Conservation (phyloP, 2,888 invertebrate genomes). For the Busseola fusca region DNA sequence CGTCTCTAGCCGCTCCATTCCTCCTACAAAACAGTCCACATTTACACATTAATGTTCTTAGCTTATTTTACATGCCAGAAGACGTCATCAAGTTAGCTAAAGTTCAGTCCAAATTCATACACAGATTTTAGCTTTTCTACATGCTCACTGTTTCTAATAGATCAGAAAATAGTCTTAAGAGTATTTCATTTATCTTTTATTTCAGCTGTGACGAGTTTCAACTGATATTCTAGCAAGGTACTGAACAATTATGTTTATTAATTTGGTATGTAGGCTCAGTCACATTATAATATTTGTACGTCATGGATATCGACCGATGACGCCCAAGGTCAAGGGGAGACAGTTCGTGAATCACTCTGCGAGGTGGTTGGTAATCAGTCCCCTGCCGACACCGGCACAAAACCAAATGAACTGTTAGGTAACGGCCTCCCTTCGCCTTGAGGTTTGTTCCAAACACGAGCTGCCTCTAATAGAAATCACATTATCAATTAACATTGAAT, state of each 20-base stretch:
- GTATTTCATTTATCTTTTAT: conserved; percentile 2
- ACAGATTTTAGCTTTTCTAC: conserved; percentile 49
- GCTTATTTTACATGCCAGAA: conserved; percentile 27
- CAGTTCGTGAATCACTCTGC: conserved; percentile 67
- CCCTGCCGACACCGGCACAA: conserved; percentile 61
- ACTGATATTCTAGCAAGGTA: conserved; percentile 41
- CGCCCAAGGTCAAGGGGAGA: conserved; percentile 80
- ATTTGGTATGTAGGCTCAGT: conserved; percentile 54
- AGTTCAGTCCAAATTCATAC: conserved; percentile 43
- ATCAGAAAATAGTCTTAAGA: conserved; percentile 15
- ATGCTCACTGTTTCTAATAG: conserved; percentile 41
- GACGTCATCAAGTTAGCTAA: conserved; percentile 25
- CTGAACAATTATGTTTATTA: conserved; percentile 66
- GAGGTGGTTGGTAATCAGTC: conserved; percentile 67
- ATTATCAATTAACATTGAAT: conserved; percentile 55
- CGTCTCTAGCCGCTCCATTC: conserved; percentile 92
- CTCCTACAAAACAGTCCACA: conserved; percentile 87
- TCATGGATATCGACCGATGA: conserved; percentile 81
- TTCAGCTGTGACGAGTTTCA: conserved; percentile 56
- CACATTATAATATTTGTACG: conserved; percentile 67
- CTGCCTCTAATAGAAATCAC: conserved; percentile 50
- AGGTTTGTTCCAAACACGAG: conserved; percentile 57
- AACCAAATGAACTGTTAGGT: conserved; percentile 67
- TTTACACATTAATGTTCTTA: conserved; percentile 46
- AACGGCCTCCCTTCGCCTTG: conserved; percentile 66